Percentiles rank a stretch among this genome's conserved stretches.
phyloP scores from a whole-genome alignment of 2,888 invertebrate species.

The Carcina quercana region DNA sequence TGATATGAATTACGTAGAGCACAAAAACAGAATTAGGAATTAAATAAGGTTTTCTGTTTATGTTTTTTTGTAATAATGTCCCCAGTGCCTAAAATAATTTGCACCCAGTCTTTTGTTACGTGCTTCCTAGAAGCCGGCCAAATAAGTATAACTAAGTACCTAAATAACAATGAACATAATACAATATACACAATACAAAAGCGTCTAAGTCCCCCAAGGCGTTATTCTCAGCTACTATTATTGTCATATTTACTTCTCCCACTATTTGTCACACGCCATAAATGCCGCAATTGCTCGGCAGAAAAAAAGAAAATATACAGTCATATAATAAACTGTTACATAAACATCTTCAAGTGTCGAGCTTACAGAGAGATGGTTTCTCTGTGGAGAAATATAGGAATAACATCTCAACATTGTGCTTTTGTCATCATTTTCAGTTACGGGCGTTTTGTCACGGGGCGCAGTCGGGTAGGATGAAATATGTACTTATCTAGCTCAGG shows the following conservation, averaged over 20 bases:
- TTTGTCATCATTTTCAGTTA: conserved; percentile 22
- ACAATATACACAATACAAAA: background rate
- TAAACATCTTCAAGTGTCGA: conserved; percentile 27
- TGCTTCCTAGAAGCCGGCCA: background rate
- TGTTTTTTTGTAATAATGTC: too few relatives aligned
- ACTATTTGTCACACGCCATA: conserved; percentile 19
- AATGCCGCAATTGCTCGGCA: conserved; percentile 14
- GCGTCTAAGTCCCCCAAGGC: conserved; percentile 1
- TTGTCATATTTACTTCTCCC: conserved; percentile 16
- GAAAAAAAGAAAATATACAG: conserved; percentile 16
- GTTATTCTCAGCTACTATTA: conserved; percentile 10
- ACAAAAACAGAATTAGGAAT: too few relatives aligned
- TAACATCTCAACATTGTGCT: conserved; percentile 27
- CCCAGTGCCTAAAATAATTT: too few relatives aligned
- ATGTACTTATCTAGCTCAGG: conserved; percentile 13
- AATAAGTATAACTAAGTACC: background rate
- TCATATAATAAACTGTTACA: conserved; percentile 29
- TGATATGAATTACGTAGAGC: too few relatives aligned
- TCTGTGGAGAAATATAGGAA: conserved; percentile 26
- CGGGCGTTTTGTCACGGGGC: conserved; percentile 17
- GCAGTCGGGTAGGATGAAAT: conserved; percentile 16
- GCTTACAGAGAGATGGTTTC: conserved; percentile 23
- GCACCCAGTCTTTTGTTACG: too few relatives aligned
- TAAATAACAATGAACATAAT: background rate
- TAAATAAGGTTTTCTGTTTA: too few relatives aligned